phyloP scores from a whole-genome alignment of 2,888 invertebrate genomes.

The Chesias legatella region DNA sequence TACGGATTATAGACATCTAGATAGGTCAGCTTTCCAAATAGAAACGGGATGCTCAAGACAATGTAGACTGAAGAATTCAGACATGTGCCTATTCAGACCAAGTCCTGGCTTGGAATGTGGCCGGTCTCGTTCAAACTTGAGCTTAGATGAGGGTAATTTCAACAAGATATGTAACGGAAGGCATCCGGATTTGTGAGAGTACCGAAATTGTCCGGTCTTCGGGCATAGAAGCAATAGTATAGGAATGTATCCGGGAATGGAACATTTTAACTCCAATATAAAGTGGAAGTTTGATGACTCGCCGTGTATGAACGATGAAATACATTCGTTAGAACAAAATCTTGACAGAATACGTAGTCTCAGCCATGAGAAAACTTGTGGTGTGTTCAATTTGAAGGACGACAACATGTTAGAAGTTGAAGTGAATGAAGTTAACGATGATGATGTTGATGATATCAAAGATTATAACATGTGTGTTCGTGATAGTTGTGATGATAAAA shows the following conservation, averaged over 20 bases:
- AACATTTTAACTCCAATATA: constrained; percentile 73
- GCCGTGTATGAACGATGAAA: constrained; percentile 56
- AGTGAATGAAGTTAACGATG: constrained; percentile 61
- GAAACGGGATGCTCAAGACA: constrained; percentile 69
- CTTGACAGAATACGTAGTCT: constrained; percentile 74
- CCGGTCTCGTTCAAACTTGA: constrained; percentile 72
- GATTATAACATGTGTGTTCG: constrained; percentile 55
- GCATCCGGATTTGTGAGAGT: constrained; percentile 79
- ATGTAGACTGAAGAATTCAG: constrained; percentile 71
- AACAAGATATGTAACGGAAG: constrained; percentile 71
- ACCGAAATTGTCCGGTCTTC: constrained; percentile 74
- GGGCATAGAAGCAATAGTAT: constrained; percentile 78
- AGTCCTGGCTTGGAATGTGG: constrained; percentile 64
- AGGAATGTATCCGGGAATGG: constrained; percentile 71
- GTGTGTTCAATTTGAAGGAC: constrained; percentile 54
- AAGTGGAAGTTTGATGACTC: constrained; percentile 75
- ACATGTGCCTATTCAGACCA: constrained; percentile 71
- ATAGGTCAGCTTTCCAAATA: constrained; percentile 71
- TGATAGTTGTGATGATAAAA: constrained; percentile 66
- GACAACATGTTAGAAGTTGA: constrained; percentile 72
- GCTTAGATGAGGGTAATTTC: constrained; percentile 73
- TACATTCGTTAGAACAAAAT: constrained; percentile 69
- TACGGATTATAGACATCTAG: constrained; percentile 66
- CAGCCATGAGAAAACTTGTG: constrained; percentile 67
- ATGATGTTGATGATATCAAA: constrained; percentile 63